These are phyloP conservation scores for Aurelia aurita complex sp. Pacific DNA, from an alignment of 30 jellyfish, hydroid and myxozoan species.

Conservation along the genomic window DNA sequence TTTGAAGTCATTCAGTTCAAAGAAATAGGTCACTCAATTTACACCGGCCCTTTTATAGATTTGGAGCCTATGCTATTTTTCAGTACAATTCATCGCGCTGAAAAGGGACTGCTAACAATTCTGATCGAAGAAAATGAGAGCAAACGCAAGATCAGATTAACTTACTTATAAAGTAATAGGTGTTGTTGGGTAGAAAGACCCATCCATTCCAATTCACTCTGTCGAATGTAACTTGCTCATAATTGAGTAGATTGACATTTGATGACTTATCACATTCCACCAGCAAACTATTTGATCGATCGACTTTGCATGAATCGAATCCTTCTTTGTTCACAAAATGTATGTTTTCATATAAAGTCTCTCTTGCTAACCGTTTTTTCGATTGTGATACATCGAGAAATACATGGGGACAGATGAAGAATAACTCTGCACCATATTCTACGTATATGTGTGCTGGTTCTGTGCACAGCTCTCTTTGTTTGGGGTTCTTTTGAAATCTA, in stretches of 20 bases:
- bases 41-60: too few relatives aligned
- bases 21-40: too few relatives aligned
- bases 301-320: constrained; percentile 61
- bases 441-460: constrained; percentile 66
- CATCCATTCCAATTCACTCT: constrained; percentile 42
- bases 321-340: constrained; percentile 72
- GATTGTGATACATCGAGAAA: constrained; percentile 34
- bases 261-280: constrained; percentile 48
- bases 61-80: too few relatives aligned
- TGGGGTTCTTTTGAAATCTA: constrained; percentile 25
- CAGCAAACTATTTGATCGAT: constrained; percentile 42
- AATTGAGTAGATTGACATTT: constrained; percentile 19
- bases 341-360: constrained; percentile 52
- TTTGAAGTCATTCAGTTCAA: too few relatives aligned
- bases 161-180: constrained; percentile 80
- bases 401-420: constrained; percentile 68
- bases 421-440: constrained; percentile 31
- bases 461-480: constrained; percentile 18
- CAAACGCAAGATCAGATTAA: neutral
- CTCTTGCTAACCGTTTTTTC: neutral
- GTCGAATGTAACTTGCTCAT: constrained; percentile 14
- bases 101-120: too few relatives aligned
- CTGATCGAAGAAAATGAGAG: too few relatives aligned
- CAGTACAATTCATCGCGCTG: too few relatives aligned
- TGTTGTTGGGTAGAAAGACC: constrained; percentile 32